These are phyloP conservation scores for Eptatretus atami DNA, from an alignment of 2,797 vertebrate species.

Conservation along the genomic window DNA sequence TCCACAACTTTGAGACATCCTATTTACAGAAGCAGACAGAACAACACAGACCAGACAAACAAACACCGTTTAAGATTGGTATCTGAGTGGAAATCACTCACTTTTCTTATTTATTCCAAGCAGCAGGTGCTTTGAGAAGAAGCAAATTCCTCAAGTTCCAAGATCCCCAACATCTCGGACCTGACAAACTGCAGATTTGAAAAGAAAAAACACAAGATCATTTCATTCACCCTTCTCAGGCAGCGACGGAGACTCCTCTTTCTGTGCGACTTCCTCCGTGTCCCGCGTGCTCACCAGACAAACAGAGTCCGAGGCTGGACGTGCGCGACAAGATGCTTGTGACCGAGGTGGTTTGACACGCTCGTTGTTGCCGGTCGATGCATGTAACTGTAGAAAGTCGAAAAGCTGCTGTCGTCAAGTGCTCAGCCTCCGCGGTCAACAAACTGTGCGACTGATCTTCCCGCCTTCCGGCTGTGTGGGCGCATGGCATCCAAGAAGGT, in stretches of 20 bases:
- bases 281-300: slow-evolving; percentile 23
- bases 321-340: slow-evolving; percentile 29
- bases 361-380: slow-evolving; percentile 28
- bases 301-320: slow-evolving; percentile 30
- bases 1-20: too few relatives aligned
- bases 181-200: too few relatives aligned
- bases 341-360: slow-evolving; percentile 16
- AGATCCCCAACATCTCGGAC: background rate
- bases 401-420: slow-evolving; percentile 51
- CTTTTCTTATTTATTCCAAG: too few relatives aligned
- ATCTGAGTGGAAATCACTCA: too few relatives aligned
- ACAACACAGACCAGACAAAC: too few relatives aligned
- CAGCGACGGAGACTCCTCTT: slow-evolving; percentile 16
- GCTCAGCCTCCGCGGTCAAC: slow-evolving; percentile 50
- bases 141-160: too few relatives aligned
- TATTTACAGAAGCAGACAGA: too few relatives aligned
- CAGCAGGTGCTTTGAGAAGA: too few relatives aligned
- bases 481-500: slow-evolving; percentile 13
- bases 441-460: slow-evolving; percentile 36
- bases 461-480: slow-evolving; percentile 9
- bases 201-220: too few relatives aligned
- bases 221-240: slow-evolving; percentile 28
- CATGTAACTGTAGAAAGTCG: slow-evolving; percentile 74
- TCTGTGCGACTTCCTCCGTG: slow-evolving; percentile 25
- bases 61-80: too few relatives aligned